Evolutionary conservation across 2,888 invertebrate species (phyloP), one percentile per base, ranked within the genome.

Genomic region (Catocala nupta): DNA sequence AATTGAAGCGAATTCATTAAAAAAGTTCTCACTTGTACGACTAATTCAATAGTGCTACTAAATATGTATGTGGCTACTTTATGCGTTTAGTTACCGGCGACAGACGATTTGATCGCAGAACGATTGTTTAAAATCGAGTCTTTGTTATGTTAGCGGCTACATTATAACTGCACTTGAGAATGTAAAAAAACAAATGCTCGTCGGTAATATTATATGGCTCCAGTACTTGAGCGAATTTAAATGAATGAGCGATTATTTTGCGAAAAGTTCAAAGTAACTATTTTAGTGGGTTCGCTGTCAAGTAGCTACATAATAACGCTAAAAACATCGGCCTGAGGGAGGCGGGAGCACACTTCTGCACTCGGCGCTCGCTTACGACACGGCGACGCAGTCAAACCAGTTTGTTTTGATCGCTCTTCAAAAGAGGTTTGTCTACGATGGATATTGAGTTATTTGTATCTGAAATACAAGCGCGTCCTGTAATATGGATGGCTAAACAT

Each of bases 61-160:
- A 49, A 33, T 49, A 49, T 49, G 49, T 11, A 9, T 49, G 33
- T 25, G 49, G 49, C 49, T 49, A 49, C 49, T 33, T 49, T 49
- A 33, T 33, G 49, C 11, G 49, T 49, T 33, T 49, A 16, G 33
- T 49, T 8, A 49, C 25, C 49, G 6, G 49, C 49, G 49, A 49
- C 9, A 33, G 49, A 25, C 10, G 16, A 49, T 49, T 11, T 33
- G 16, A 49, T 49, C 42, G 42, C 42, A 43, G 9, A 43, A 43
- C 42, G 42, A 43, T 9, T 9, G 10, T 7, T 43, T 43, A 5
- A 43, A 43, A 43, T 43, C 9, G 42, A 43, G 42, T 43, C 42
- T 10, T 43, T 43, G 42, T 43, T 43, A 43, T 43, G 42, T 10
- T 43, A 43, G 42, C 42, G 42, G 42, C 8, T 43, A n/a, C n/a